Evolutionary conservation across 2,888 invertebrate genomes (phyloP).

Genomic region (Nomada fucata): DNA sequence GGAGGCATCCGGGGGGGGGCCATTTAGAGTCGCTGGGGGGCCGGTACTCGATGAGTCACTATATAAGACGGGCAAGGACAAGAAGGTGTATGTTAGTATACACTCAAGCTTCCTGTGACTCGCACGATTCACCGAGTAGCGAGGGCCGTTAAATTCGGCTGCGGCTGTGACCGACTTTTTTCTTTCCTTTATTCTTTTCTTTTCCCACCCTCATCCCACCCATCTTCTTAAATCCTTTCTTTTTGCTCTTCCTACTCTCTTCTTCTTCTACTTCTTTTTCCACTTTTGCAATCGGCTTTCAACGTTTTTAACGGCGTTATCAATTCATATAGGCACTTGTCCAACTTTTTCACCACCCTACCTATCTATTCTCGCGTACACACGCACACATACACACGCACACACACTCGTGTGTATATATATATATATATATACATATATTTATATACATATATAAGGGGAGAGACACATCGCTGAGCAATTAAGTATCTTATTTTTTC

Average conservation of each 20-base stretch:
- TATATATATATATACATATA: too few species aligned
- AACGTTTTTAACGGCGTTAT: neutral
- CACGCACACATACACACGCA: too few species aligned
- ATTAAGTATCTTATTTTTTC: neutral
- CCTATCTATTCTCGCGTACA: too few species aligned
- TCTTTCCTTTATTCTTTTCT: constrained; percentile 41
- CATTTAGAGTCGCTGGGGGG: constrained; percentile 64
- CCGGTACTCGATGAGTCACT: constrained; percentile 82
- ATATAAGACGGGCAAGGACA: constrained; percentile 84
- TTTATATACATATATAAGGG: too few species aligned
- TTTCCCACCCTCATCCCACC: neutral
- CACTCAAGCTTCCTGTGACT: constrained; percentile 82
- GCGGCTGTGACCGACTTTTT: constrained; percentile 74
- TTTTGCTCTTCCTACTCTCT: neutral
- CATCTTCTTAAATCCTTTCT: neutral
- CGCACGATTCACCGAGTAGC: constrained; percentile 73
- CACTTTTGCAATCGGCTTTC: neutral
- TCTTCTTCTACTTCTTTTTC: neutral
- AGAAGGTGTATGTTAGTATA: constrained; percentile 83
- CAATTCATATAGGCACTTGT: too few species aligned
- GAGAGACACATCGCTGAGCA: too few species aligned
- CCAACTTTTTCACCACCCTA: neutral
- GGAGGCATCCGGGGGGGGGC: constrained; percentile 57
- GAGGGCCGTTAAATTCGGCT: constrained; percentile 72
- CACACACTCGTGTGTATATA: too few species aligned